A percentile compares a stretch with the other conserved stretches of the same genome.
phyloP scores from a whole-genome alignment of 2,797 vertebrate species.

The Borostomias antarcticus region DNA sequence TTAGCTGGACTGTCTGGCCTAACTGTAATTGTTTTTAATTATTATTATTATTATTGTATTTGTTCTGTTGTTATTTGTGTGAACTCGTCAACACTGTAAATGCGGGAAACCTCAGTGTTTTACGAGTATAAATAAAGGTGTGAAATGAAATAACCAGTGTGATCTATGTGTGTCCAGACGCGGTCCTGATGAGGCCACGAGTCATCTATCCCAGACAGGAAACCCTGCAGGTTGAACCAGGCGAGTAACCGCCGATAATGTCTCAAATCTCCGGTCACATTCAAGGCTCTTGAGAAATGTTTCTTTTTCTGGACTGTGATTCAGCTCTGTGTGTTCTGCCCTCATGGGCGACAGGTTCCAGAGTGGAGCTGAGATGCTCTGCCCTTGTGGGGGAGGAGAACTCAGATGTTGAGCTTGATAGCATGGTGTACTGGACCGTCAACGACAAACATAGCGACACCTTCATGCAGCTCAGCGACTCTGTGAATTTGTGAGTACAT shows the following conservation, averaged over 20 bases:
- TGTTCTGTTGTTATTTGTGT: too few species aligned
- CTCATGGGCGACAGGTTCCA: constrained; percentile 40
- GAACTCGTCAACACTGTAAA: neutral
- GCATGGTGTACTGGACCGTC: constrained; percentile 41
- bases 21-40: too few species aligned
- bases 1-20: too few species aligned
- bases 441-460: rapidly evolving
- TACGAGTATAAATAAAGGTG: neutral
- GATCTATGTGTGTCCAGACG: neutral
- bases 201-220: constrained; percentile 39
- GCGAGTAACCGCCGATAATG: constrained; percentile 40
- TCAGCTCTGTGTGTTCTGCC: neutral
- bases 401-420: neutral
- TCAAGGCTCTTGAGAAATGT: neutral
- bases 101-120: neutral
- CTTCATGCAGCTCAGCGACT: neutral
- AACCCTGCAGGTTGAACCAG: constrained; percentile 52
- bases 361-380: constrained; percentile 50
- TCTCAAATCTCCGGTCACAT: neutral
- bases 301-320: neutral
- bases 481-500: constrained; percentile 49
- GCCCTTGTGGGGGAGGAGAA: constrained; percentile 51
- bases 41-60: too few species aligned
- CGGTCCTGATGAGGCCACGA: neutral
- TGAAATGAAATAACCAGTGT: neutral